Percentiles rank a stretch among this genome's conserved stretches.
Evolutionary conservation across 2,888 invertebrate genomes (phyloP).

Genomic region (Spisula subtruncata): DNA sequence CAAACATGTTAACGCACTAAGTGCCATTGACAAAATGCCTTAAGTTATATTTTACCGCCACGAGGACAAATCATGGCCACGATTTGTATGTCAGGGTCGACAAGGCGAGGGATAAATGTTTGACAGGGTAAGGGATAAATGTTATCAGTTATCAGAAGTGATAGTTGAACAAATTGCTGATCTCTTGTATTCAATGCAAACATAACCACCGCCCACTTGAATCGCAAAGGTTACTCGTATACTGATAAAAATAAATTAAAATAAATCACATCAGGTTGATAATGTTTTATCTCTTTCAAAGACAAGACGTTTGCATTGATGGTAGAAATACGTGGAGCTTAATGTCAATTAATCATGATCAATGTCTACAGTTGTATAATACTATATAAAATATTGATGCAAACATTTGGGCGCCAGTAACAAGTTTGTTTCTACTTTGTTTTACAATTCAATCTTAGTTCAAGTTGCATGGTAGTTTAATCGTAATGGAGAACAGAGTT

Average conservation of each 20-base stretch:
- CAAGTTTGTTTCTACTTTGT: too few relatives aligned
- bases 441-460: too few relatives aligned
- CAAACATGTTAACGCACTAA: neutral
- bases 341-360: neutral
- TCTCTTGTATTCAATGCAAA: neutral
- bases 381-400: neutral
- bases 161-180: neutral
- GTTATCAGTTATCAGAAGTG: neutral
- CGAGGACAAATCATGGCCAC: neutral
- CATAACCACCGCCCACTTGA: slow-evolving; percentile 10
- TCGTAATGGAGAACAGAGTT: too few relatives aligned
- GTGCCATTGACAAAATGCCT: neutral
- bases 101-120: neutral
- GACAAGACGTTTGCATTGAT: neutral
- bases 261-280: neutral
- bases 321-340: neutral
- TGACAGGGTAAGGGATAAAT: neutral
- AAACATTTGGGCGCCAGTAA: neutral
- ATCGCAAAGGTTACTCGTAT: neutral
- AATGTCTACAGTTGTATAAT: neutral
- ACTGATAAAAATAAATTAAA: neutral
- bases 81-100: neutral
- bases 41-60: neutral
- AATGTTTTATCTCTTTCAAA: neutral
- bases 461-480: too few relatives aligned